Conservation (phyloP, 2,888 invertebrate genomes). For the Drosophila lacicola region DNA sequence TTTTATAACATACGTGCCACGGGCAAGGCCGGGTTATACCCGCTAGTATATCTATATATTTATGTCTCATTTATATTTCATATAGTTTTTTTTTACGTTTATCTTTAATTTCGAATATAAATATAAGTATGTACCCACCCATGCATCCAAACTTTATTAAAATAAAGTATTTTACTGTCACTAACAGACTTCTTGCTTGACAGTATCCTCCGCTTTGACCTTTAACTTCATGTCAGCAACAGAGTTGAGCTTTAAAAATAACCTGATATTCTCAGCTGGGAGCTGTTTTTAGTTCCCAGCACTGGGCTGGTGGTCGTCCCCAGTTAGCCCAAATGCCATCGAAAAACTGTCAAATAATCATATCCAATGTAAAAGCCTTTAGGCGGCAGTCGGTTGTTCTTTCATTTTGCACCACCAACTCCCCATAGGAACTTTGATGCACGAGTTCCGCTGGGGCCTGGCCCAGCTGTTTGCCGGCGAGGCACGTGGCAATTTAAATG, state of each 20-base stretch:
- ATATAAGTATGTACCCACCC: too few species aligned
- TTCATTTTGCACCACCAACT: slow-evolving; percentile 42
- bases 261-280: slow-evolving; percentile 20
- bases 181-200: not conserved
- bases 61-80: too few species aligned
- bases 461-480: slow-evolving; percentile 67
- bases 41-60: too few species aligned
- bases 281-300: not conserved
- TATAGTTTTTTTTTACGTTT: too few species aligned
- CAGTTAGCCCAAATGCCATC: slow-evolving; percentile 26
- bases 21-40: too few species aligned
- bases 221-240: slow-evolving; percentile 14
- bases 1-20: too few species aligned
- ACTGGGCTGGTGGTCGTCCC: slow-evolving; percentile 13
- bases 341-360: slow-evolving; percentile 53
- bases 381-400: slow-evolving; percentile 51
- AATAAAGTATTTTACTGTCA: not conserved
- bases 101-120: too few species aligned
- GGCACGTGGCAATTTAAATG: slow-evolving; percentile 81
- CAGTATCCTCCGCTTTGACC: slow-evolving; percentile 11
- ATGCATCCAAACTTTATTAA: too few species aligned
- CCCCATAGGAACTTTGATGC: slow-evolving; percentile 1
- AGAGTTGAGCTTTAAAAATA: slow-evolving; percentile 21
- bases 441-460: slow-evolving; percentile 32
- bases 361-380: slow-evolving; percentile 43